These are phyloP conservation scores for Sebastes diaconus DNA, from an alignment of 2,797 vertebrate species.

Conservation along the genomic window DNA sequence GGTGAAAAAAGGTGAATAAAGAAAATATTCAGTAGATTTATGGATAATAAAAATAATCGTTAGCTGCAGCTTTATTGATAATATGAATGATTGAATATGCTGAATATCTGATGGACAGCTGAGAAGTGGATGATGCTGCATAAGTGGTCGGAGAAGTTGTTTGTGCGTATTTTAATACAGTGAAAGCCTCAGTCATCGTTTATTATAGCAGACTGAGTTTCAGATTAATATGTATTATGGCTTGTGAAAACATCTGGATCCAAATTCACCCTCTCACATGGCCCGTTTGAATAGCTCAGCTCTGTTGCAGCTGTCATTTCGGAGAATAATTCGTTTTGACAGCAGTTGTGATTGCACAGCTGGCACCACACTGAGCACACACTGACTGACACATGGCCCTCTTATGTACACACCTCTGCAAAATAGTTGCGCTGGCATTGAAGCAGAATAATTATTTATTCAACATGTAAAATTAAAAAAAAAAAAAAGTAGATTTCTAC, in stretches of 20 bases:
- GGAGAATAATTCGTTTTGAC: slow-evolving; percentile 6
- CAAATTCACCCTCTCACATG: background rate
- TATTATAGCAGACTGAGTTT: background rate
- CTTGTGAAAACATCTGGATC: slow-evolving; percentile 13
- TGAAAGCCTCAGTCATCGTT: background rate
- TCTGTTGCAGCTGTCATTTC: background rate
- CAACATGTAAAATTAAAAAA: background rate
- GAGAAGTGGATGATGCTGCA: background rate
- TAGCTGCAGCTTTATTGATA: background rate
- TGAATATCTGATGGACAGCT: background rate
- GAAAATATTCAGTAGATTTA: background rate
- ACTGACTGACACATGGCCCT: background rate
- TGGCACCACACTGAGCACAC: background rate
- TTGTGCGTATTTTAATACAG: background rate
- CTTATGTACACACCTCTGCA: background rate
- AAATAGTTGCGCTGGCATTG: background rate
- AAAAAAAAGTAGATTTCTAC: slow-evolving; percentile 10
- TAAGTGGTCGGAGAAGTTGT: background rate
- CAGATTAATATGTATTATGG: background rate
- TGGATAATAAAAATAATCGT: background rate
- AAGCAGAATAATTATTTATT: slow-evolving; percentile 36
- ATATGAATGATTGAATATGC: background rate
- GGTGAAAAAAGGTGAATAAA: background rate
- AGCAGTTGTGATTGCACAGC: slow-evolving; percentile 1
- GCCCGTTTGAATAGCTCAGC: background rate